These are phyloP conservation scores for Mesaphorura yosii DNA, from an alignment of 1,140 invertebrate genomes.

Conservation along the genomic window DNA sequence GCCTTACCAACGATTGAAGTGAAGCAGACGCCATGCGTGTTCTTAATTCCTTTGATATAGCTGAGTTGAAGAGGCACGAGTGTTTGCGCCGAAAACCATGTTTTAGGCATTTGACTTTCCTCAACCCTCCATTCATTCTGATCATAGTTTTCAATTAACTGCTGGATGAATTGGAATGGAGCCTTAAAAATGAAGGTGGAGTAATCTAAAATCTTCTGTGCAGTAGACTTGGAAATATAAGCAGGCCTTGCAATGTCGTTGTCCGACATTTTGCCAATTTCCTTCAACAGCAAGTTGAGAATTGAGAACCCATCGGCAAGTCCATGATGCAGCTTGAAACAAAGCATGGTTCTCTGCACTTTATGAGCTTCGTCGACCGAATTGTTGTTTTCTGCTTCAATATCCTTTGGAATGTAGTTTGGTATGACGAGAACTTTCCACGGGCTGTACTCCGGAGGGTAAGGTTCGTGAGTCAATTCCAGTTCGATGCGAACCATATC, in stretches of 20 bases:
- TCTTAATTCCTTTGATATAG: slow-evolving; percentile 11
- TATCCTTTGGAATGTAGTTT: slow-evolving; percentile 6
- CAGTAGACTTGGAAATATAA: background rate
- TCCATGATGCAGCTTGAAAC: slow-evolving; percentile 12
- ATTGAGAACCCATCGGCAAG: slow-evolving; percentile 19
- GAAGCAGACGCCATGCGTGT: slow-evolving; percentile 8
- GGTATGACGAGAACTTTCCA: slow-evolving; percentile 22
- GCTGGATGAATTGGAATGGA: slow-evolving; percentile 3
- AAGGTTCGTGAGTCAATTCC: slow-evolving; percentile 10
- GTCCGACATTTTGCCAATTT: slow-evolving; percentile 6
- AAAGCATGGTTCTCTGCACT: background rate
- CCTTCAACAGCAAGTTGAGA: slow-evolving; percentile 13
- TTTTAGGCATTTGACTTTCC: slow-evolving; percentile 1
- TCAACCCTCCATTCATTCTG: slow-evolving; percentile 13
- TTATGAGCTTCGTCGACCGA: background rate
- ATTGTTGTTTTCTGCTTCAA: too few species aligned
- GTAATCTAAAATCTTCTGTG: background rate
- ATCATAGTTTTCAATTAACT: slow-evolving; percentile 9
- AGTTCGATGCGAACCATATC: slow-evolving; percentile 5
- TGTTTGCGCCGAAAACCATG: background rate
- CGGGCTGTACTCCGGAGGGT: slow-evolving; percentile 3
- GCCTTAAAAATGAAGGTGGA: background rate
- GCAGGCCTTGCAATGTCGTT: slow-evolving; percentile 2
- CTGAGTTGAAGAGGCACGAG: slow-evolving; percentile 1
- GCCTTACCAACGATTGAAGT: too few species aligned